Evolutionary conservation across 2,113 vertebrate genomes (phyloP), one percentile per base, ranked within the genome.

Genomic region (Eubucco bourcierii): DNA sequence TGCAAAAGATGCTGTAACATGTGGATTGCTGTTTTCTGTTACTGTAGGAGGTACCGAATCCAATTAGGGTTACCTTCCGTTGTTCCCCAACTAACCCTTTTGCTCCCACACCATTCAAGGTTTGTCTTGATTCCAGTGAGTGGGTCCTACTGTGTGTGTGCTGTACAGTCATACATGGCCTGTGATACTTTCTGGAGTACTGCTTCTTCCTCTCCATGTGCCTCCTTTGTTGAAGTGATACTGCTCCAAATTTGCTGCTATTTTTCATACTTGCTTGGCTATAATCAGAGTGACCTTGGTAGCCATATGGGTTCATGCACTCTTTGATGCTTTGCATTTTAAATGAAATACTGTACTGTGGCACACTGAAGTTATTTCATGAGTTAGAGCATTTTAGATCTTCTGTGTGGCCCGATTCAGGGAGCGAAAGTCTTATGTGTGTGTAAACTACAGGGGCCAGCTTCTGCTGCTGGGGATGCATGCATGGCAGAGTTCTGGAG

Each of bases 41-140:
- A 95, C 98, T 97, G 81, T 99, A 99, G 99, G 98, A 97, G 94
- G 95, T 98, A 97, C 98, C 98, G 97, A 98, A 98, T 98, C 98
- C 98, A 97, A 93, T 97, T 99, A 99, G 97, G 97, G 97, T 98
- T 98, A 97, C 97, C 97, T 98, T 98, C 97, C 97, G 96, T 98
- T 98, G 98, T 97, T 99, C 98, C 98, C 98, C 98, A 98, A 98
- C 98, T 99, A 99, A 99, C 98, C 98, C 98, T 98, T 99, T 99
- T 98, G 98, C 98, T 98, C 98, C 98, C 98, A 98, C 98, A 98
- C 98, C 99, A 39, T 99, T 99, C 99, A 99, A 99, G 99, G 99
- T 99, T 99, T 98, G 99, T 99, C 97, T 96, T 96, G 76, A 66
- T 96, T 84, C 80, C 37, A 33, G 7, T 94, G 75, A 66, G 28